Base-by-base conservation (phyloP, 2,113 vertebrate species). In the Erythrocebus patas region DNA sequence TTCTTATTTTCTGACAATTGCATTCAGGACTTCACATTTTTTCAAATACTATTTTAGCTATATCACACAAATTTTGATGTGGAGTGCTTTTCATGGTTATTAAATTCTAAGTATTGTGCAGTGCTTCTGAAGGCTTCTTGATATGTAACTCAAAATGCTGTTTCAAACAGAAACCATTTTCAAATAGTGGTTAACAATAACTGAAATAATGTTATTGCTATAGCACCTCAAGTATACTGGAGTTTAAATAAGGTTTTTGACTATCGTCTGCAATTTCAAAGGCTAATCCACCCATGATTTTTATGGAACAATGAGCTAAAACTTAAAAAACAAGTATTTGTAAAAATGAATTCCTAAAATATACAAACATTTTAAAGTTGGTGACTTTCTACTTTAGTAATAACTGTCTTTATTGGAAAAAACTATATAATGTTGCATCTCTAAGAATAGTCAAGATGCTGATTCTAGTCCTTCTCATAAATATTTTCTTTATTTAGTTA, bases 181-280 rank as follows among this genome's bases (percentile, higher is more conserved):
- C 88, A 95, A 96, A 96, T 81, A 92, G 61, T 55, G 40, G n/a
- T 90, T 96, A 96, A 83, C 89, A 95, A 96, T 97, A 95, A 93
- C 48, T 66, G 45, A 95, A 97, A 96, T 85, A 84, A 95, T 43
- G 23, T 18, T 93, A 72, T 66, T 88, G n/a, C 94, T 55, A 23
- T 52, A n/a, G 23, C 43, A 93, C 25, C 90, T 96, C 27, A 93
- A 96, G 80, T 66, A 93, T 38, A 88, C 2, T 92, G 57, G 48
- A 95, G 90, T 96, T 95, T 96, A 92, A 98, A 96, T 96, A 97
- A 93, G 61, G n/a, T 84, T 96, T 64, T 96, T 89, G 68, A 7
- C 43, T 95, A 57, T 43, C 90, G 75, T 57, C 35, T 96, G 61
- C n/a, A 90, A 85, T 95, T 12, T 50, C 38, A 91, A 97, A 93